Evolutionary conservation across 2,888 invertebrate species (phyloP).

Genomic region (Pediacus dermestoides): DNA sequence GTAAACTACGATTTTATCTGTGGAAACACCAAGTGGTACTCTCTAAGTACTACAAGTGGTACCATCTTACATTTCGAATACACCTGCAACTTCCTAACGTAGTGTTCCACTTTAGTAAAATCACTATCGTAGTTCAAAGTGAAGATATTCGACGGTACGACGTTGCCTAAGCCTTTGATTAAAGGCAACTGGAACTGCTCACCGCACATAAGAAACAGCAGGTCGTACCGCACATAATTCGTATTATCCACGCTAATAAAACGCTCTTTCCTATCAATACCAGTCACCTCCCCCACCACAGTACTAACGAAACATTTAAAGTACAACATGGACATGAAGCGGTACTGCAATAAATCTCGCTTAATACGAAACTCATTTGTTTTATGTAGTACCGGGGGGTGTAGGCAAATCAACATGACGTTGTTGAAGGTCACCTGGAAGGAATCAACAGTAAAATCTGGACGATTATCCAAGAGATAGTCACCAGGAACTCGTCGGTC

Average conservation of each 20-base stretch:
- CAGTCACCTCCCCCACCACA: slow-evolving; percentile 58
- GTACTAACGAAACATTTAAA: slow-evolving; percentile 64
- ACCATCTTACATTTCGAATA: no score
- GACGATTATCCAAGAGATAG: no score
- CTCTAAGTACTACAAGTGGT: no score
- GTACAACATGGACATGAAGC: slow-evolving; percentile 56
- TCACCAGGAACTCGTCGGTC: no score
- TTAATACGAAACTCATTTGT: slow-evolving; percentile 54
- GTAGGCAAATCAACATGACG: slow-evolving; percentile 63
- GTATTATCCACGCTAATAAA: slow-evolving; percentile 54
- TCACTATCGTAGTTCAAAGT: slow-evolving; percentile 58
- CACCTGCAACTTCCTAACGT: no score
- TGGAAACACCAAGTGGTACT: no score
- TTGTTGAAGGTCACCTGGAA: slow-evolving; percentile 63
- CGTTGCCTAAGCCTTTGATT: no score
- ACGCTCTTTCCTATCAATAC: slow-evolving; percentile 55
- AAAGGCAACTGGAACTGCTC: slow-evolving; percentile 57
- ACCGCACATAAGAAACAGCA: slow-evolving; percentile 56
- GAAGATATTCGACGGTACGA: slow-evolving; percentile 60
- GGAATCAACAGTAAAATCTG: no score
- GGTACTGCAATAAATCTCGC: slow-evolving; percentile 54
- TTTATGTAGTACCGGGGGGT: slow-evolving; percentile 41
- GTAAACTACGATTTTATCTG: slow-evolving; percentile 57
- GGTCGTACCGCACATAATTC: slow-evolving; percentile 52
- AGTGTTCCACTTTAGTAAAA: slow-evolving; percentile 52